Evolutionary conservation across 1,140 invertebrate genomes (phyloP), one percentile per base, ranked within the genome.

Genomic region (Berghia stephanieae): DNA sequence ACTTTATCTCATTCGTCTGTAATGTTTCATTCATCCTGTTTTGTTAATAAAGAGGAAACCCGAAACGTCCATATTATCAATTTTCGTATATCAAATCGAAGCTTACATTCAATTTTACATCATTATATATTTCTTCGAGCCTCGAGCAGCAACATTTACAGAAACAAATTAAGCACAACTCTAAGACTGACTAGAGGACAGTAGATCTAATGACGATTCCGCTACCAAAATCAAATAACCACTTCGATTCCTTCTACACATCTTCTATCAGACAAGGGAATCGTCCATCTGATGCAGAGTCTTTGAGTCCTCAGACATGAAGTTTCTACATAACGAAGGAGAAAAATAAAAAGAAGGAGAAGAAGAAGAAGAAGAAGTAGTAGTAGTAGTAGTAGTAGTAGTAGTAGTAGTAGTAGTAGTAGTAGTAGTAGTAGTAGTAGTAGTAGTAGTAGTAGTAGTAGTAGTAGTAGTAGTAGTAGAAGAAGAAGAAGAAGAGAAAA

Each of bases 351-450:
- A 0, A 60, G 57, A 8, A 10, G 57, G 8, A 21, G 21, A 24
- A 60, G 8, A 10, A 21, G 57, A 24, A 60, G 2, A 24, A 60
- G 57, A 8, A 52, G 57, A 10, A 10, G 21, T 34, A 10, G 57
- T 60, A 21, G 57, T 10, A 1, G 57, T 60, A 60, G 57, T 60
- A 10, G 21, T 60, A 60, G 21, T 60, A 60, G 55, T 24, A n/a
- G 21, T 24, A 60, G 21, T 31, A 60, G 55, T 4, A 8, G 55
- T 31, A 60, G 21, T 5, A 60, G 55, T 24, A 8, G 55, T 60
- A 60, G 57, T 60, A 21, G 5, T n/a, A 60, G 55, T n/a, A n/a
- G 55, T 60, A 60, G 55, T n/a, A 60, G 55, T n/a, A 60, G 21
- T 60, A n/a, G 55, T 8, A n/a, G 55, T 60, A 8, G 21, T 60